phyloP scores from a whole-genome alignment of 2,888 invertebrate genomes.

The Loripinus fragilis region DNA sequence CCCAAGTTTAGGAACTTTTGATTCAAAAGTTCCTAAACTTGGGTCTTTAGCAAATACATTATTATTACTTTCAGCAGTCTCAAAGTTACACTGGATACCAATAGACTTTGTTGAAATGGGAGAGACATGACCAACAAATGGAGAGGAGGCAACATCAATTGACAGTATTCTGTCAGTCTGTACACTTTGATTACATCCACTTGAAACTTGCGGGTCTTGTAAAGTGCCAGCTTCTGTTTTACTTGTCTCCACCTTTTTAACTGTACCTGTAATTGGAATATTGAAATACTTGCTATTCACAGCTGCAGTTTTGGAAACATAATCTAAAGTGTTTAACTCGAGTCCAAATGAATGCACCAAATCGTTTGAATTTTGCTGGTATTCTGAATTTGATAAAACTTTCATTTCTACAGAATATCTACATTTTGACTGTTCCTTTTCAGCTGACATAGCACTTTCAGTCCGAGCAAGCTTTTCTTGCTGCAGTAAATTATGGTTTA shows the following conservation, averaged over 20 bases:
- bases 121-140: neutral
- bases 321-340: too few relatives aligned
- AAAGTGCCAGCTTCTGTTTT: neutral
- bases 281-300: neutral
- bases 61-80: neutral
- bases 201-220: constrained; percentile 16
- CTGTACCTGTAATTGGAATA: neutral
- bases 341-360: too few relatives aligned
- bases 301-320: neutral
- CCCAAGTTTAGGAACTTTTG: constrained; percentile 6
- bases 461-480: too few relatives aligned
- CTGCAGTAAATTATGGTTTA: too few relatives aligned
- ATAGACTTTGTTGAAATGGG: neutral
- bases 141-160: constrained; percentile 12
- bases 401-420: too few relatives aligned
- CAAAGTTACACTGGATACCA: constrained; percentile 11
- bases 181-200: constrained; percentile 7
- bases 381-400: too few relatives aligned
- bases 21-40: neutral
- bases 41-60: neutral
- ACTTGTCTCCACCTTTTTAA: neutral
- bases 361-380: too few relatives aligned
- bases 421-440: too few relatives aligned
- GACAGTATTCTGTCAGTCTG: constrained; percentile 6
- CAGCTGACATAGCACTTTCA: too few relatives aligned